A percentile compares a stretch with the other conserved stretches of the same genome.
Conservation (phyloP, 2,888 invertebrate species). For the Bombylius discolor region DNA sequence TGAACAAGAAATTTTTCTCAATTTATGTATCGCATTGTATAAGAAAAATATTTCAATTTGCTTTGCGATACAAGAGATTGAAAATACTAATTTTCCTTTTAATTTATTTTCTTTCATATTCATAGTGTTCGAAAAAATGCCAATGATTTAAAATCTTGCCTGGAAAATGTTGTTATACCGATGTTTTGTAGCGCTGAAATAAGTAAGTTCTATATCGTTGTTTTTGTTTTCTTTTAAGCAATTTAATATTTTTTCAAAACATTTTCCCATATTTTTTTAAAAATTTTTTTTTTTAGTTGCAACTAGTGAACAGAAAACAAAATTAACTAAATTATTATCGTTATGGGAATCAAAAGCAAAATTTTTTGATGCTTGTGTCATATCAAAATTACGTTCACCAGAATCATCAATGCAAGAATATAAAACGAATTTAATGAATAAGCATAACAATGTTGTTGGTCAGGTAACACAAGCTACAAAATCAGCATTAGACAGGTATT, state of each 20-base stretch:
- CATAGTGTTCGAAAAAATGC: constrained; percentile 89
- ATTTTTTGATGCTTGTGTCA: constrained; percentile 69
- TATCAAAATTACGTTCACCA: constrained; percentile 78
- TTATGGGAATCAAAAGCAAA: constrained; percentile 95
- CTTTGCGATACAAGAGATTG: too few relatives aligned
- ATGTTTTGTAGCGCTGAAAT: constrained; percentile 93
- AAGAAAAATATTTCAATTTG: too few relatives aligned
- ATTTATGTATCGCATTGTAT: too few relatives aligned
- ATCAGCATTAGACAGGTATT: constrained; percentile 62
- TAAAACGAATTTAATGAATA: constrained; percentile 70
- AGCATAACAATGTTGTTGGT: constrained; percentile 63
- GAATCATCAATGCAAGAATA: constrained; percentile 79
- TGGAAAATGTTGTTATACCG: constrained; percentile 92
- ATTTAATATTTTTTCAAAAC: not conserved
- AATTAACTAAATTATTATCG: constrained; percentile 83
- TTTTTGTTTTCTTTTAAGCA: constrained; percentile 16
- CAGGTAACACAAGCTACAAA: constrained; percentile 69
- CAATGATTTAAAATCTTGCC: constrained; percentile 79
- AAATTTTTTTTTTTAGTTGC: constrained; percentile 53
- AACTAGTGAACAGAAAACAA: constrained; percentile 75
- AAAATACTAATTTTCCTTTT: too few relatives aligned
- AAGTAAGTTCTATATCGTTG: constrained; percentile 38
- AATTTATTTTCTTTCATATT: too few relatives aligned
- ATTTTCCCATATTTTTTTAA: not conserved
- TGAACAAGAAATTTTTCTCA: too few relatives aligned